Evolutionary conservation across 2,113 vertebrate species (phyloP), one percentile per base, ranked within the genome.

Genomic region (Daboia siamensis): DNA sequence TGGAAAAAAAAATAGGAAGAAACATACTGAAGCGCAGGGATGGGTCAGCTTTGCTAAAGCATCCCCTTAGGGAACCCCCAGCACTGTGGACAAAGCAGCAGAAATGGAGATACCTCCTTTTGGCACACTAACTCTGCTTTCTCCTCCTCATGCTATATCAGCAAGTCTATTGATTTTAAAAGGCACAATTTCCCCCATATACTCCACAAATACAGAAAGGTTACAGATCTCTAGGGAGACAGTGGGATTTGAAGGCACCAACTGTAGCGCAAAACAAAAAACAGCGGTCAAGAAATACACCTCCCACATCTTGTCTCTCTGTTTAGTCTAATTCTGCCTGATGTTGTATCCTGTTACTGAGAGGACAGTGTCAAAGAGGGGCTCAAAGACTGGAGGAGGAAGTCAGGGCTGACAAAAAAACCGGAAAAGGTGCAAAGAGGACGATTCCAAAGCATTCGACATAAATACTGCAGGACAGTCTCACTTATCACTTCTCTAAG

Each of bases 171-270:
- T 0, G 51, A 0, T 39, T 94, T 88, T 92, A 89, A 90, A 97
- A 96, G 95, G 96, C 96, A 97, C 94, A 0, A 11, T 89, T 91
- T 91, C 10, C 51, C 56, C 64, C 86, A 88, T 64, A 80, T 57
- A 17, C 54, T 46, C 54, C 21, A 11, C 33, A 59, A 92, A 13
- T 51, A 46, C 44, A 11, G 15, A 29, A 21, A 88, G 93, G 56
- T 8, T 51, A 24, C 17, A 84, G 39, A 6, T 51, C 54, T 86
- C 55, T 33, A 52, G 39, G 0, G 0, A 5, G 52, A 13, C 26
- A 15, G 87, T 74, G 59, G 48, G 57, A 91, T 61, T 74, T 85
- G 88, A 93, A 96, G 93, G 95, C 95, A 95, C 20, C 33, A 3
- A 80, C 69, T 0, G 91, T 3, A 52, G 4, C 33, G 85, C 51